Conservation (phyloP, 2,797 vertebrate species). For the Schizopygopsis malacanthus region DNA sequence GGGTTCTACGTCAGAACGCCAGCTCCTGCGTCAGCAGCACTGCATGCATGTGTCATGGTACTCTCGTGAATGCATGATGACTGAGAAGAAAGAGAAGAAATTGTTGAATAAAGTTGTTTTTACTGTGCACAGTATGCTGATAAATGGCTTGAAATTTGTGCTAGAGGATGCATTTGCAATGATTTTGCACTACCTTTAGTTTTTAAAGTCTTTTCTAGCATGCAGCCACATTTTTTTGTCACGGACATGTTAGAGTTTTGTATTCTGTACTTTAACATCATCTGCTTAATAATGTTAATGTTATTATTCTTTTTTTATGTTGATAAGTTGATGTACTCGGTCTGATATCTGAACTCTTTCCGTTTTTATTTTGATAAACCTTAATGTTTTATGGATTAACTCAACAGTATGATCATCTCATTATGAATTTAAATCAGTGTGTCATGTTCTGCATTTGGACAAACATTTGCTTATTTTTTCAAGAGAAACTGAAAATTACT, state of each 20-base stretch:
- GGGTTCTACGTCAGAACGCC: too few relatives aligned
- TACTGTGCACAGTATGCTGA: neutral
- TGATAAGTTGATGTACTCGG: neutral
- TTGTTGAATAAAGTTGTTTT: too few relatives aligned
- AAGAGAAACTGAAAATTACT: neutral
- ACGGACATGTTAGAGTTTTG: neutral
- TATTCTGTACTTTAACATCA: neutral
- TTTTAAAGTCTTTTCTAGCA: slow-evolving; percentile 1
- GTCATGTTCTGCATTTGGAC: neutral
- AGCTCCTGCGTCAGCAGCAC: too few relatives aligned
- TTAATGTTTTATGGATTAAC: neutral
- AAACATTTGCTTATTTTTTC: neutral
- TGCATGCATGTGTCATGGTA: too few relatives aligned
- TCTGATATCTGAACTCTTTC: neutral
- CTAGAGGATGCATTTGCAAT: neutral
- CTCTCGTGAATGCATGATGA: too few relatives aligned
- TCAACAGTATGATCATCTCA: neutral
- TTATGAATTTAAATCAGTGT: neutral
- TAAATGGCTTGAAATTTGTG: neutral
- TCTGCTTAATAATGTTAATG: neutral
- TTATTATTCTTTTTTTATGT: too few relatives aligned
- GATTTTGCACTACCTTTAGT: too few relatives aligned
- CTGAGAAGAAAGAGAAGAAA: too few relatives aligned
- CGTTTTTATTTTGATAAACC: neutral
- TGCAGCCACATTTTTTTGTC: neutral